Evolutionary conservation across 2,797 vertebrate species (phyloP).

Genomic region (Siniperca obscura): DNA sequence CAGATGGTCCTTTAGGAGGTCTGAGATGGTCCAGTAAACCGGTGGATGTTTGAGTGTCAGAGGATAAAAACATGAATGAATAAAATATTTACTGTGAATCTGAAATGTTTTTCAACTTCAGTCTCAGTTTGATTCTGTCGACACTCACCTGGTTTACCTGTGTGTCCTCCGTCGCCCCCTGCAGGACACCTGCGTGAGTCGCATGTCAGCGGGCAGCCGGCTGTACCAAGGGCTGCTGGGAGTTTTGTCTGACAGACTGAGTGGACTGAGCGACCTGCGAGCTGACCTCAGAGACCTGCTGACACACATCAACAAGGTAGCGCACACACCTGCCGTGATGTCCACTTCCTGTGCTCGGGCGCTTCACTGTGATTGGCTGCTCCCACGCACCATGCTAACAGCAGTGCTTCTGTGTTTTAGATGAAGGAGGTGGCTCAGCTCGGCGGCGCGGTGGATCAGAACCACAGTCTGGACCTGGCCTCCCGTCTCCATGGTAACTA

Average conservation of each 20-base stretch:
- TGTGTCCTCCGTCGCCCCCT: conserved; percentile 1
- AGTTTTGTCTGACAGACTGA: conserved; percentile 56
- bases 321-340: not conserved
- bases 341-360: not conserved
- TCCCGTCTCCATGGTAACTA: conserved; percentile 56
- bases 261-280: conserved; percentile 52
- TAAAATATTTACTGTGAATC: no score
- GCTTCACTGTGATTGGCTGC: not conserved
- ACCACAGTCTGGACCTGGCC: conserved; percentile 25
- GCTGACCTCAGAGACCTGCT: conserved; percentile 87
- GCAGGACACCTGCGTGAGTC: conserved; percentile 85
- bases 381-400: not conserved
- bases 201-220: conserved; percentile 79
- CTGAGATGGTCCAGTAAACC: no score
- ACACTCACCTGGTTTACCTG: not conserved
- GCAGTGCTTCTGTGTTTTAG: conserved; percentile 53
- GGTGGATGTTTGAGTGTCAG: no score
- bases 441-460: not conserved
- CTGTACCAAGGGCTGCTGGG: conserved; percentile 83
- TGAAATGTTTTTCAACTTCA: no score
- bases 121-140: no score
- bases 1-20: not conserved
- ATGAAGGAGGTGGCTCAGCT: conserved; percentile 53
- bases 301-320: conserved; percentile 74
- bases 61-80: not conserved